Percentiles rank a stretch among this genome's conserved stretches.
These are phyloP conservation scores for Rhyzopertha dominica DNA, from an alignment of 1,140 invertebrate species.

Conservation along the genomic window DNA sequence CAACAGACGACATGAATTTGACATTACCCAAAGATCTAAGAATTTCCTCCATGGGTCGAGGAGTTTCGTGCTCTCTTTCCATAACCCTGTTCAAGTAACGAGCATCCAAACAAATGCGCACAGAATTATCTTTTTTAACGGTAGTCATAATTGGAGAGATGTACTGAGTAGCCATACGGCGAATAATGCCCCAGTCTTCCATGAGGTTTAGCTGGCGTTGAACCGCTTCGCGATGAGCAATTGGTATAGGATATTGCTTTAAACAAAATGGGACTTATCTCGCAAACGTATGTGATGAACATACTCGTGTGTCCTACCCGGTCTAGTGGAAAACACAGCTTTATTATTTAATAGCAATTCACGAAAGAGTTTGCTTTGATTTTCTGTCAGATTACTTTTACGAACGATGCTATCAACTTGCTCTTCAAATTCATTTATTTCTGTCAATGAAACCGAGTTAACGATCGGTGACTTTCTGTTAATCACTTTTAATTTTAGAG, in stretches of 20 bases:
- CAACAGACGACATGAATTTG: conserved; percentile 1
- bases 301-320: conserved; percentile 3
- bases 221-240: neutral
- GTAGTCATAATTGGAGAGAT: conserved; percentile 4
- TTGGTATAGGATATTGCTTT: conserved; percentile 8
- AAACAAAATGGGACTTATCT: conserved; percentile 1
- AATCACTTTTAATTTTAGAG: no score
- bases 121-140: conserved; percentile 9
- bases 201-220: conserved; percentile 1
- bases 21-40: neutral
- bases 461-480: no score
- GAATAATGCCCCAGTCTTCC: conserved; percentile 5
- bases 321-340: conserved; percentile 4
- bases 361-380: neutral
- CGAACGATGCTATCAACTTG: no score
- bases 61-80: conserved; percentile 3
- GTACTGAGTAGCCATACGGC: neutral
- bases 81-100: neutral
- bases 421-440: no score
- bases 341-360: neutral
- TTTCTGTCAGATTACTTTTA: no score
- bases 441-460: no score
- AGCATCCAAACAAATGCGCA: conserved; percentile 5
- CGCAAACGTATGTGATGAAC: conserved; percentile 1
- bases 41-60: conserved; percentile 9